phyloP scores from a whole-genome alignment of 2,888 invertebrate species.

The Gibbula magus region DNA sequence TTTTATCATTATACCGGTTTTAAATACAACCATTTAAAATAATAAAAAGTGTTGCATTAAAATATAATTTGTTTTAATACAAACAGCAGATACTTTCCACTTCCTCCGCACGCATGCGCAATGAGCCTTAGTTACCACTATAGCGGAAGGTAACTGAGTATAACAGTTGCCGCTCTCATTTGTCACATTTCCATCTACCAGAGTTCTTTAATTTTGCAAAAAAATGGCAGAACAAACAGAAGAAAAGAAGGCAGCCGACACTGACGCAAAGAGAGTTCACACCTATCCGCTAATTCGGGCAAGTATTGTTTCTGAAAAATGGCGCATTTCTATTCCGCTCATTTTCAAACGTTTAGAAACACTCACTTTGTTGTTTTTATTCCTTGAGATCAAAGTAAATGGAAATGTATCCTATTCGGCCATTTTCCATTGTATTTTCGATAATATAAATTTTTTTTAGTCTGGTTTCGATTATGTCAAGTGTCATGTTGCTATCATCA shows the following conservation, averaged over 20 bases:
- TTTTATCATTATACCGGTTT: neutral
- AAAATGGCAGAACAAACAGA: constrained; percentile 70
- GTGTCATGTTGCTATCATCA: no score
- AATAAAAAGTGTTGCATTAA: constrained; percentile 11
- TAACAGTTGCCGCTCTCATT: constrained; percentile 12
- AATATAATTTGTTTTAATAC: constrained; percentile 9
- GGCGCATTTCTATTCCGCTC: neutral
- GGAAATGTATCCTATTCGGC: no score
- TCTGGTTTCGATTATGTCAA: no score
- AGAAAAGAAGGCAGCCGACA: constrained; percentile 70
- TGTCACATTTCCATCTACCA: neutral
- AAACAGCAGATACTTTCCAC: neutral
- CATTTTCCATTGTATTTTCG: no score
- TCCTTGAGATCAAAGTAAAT: no score
- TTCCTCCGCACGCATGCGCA: constrained; percentile 34
- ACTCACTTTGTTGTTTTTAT: no score
- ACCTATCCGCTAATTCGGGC: constrained; percentile 90
- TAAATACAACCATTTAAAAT: neutral
- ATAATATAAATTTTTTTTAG: no score
- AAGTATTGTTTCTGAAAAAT: constrained; percentile 46
- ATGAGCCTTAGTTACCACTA: constrained; percentile 34
- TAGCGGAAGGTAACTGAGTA: constrained; percentile 9
- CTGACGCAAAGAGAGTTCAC: constrained; percentile 67
- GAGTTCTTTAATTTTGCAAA: neutral
- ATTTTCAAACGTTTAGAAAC: no score